Base-by-base conservation (phyloP, 2,797 vertebrate genomes). In the Acipenser ruthenus region DNA sequence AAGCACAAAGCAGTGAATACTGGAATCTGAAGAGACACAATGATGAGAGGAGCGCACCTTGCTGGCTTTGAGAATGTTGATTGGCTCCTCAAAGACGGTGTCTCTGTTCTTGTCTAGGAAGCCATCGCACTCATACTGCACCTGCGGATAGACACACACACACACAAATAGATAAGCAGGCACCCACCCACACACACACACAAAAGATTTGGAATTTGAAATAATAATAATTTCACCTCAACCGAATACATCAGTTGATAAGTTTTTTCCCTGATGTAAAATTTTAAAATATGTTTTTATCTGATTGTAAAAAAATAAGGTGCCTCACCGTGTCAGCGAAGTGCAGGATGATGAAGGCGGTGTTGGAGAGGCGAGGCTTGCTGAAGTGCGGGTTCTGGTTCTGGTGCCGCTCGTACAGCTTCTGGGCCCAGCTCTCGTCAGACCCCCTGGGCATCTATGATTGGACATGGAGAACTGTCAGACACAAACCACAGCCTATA, bases 361-460 rank as follows among this genome's bases (percentile, higher is more conserved):
- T 79, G 63, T 61, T 81, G 55, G 89, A 84, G 75, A 90, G 82
- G 68, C 87, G 86, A 10, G 88, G 88, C 68, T 92, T 93, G 58
- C 74, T 72, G 72, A 93, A 92, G 76, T 88, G 72, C 52, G 82
- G 77, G 66, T 71, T 63, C 4, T 75, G 76, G 60, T 64, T 81
- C 77, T 81, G 75, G 71, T 88, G 87, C 65, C 84, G 86, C 55
- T 88, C 85, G 1, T 89, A 90, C 61, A 93, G 85, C 68, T 94
- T 92, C 69, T 64, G 71, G 0, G 85, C 86, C 91, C 92, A 93
- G 78, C 82, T 93, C 50, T 80, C 81, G 60, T 90, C 86, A 0
- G 85, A 91, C 50, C 91, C 90, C 75, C 89, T 93, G 1, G 90
- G 90, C 86, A 93, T 88, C 93, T 94, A 77, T 47, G 23, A 2